A percentile compares a stretch with the other conserved stretches of the same genome.
Conservation (phyloP, 2,113 vertebrate genomes). For the Sterna hirundo region DNA sequence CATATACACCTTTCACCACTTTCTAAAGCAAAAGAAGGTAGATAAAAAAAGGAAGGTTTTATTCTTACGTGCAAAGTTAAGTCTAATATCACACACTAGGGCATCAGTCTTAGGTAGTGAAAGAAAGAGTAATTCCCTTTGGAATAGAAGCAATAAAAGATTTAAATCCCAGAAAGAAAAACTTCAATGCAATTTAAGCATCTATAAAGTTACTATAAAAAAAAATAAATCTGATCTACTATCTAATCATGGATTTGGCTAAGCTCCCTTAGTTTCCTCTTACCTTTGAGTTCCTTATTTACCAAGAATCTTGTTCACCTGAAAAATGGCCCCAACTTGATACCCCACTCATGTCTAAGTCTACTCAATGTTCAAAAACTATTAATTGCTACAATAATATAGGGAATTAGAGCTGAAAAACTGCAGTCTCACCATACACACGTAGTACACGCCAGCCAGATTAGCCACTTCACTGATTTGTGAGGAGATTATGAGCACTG, state of each 20-base stretch:
- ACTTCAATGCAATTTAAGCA: neutral
- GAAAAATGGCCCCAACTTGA: neutral
- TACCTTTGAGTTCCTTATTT: neutral
- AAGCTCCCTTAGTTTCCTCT: neutral
- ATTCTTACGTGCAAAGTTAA: neutral
- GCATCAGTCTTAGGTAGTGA: neutral
- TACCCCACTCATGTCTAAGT: neutral
- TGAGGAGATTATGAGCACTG: neutral
- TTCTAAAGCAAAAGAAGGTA: neutral
- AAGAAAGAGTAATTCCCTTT: neutral
- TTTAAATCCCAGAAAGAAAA: neutral
- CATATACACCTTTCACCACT: neutral
- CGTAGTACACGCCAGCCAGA: accelerated
- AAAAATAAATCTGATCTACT: neutral
- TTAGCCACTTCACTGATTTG: neutral
- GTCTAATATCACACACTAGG: neutral
- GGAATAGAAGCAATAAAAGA: neutral
- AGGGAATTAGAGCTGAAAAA: neutral
- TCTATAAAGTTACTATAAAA: neutral
- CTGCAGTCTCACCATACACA: neutral
- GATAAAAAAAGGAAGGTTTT: neutral
- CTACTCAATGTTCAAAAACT: neutral
- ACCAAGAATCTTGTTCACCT: neutral
- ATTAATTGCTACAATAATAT: neutral
- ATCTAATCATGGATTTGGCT: neutral